phyloP scores from a whole-genome alignment of 1,140 invertebrate species.

The Sipha flava region DNA sequence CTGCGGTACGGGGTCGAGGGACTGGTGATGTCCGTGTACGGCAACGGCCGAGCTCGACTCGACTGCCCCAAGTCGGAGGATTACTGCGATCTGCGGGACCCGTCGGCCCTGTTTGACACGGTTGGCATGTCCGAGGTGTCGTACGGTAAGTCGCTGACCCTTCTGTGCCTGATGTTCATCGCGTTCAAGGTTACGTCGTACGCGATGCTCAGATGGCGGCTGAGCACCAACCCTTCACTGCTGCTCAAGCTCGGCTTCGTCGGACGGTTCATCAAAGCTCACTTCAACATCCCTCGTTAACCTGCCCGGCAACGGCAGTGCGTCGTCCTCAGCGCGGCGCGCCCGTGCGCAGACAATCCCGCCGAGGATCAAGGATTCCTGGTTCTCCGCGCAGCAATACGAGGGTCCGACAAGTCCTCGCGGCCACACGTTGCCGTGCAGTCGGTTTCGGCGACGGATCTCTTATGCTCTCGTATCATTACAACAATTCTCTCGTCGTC shows the following conservation, averaged over 20 bases:
- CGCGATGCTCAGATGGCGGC: constrained; percentile 55
- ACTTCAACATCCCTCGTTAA: constrained; percentile 46
- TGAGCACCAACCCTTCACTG: constrained; percentile 55
- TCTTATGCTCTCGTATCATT: no score
- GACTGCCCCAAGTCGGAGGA: constrained; percentile 55
- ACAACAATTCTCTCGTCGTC: no score
- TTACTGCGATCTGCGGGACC: constrained; percentile 58
- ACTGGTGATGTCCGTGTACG: constrained; percentile 66
- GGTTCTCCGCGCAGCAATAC: no score
- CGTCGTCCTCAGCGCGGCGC: no score
- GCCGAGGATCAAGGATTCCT: no score
- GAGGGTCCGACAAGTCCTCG: no score
- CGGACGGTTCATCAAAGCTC: constrained; percentile 52
- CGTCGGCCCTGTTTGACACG: constrained; percentile 37
- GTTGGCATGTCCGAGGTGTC: constrained; percentile 53
- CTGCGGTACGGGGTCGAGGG: constrained; percentile 72
- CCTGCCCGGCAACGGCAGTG: no score
- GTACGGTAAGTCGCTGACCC: constrained; percentile 53
- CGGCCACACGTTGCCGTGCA: no score
- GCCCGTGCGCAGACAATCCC: no score
- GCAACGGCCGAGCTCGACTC: constrained; percentile 57
- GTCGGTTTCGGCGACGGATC: no score
- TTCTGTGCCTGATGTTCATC: constrained; percentile 51
- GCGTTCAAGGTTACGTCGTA: constrained; percentile 52
- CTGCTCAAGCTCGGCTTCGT: constrained; percentile 54